phyloP scores from a whole-genome alignment of 2,113 vertebrate species.

The Pygathrix nemaeus region DNA sequence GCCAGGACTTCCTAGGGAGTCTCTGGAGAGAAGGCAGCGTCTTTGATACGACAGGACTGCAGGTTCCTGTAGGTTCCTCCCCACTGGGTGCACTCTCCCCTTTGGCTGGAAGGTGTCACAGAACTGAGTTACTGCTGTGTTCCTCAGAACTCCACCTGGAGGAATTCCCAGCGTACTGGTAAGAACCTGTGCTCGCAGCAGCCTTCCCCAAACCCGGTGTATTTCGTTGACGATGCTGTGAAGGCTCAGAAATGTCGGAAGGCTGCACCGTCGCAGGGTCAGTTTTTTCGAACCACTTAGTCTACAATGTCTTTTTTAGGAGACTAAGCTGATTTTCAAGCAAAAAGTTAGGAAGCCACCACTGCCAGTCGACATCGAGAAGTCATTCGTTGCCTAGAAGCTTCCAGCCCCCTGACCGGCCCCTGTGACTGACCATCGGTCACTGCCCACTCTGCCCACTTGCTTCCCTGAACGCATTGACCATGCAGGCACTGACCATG shows the following conservation, averaged over 20 bases:
- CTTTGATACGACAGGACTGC: accelerated
- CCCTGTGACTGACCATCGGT: neutral
- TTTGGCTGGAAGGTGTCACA: neutral
- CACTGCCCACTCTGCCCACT: neutral
- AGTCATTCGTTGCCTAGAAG: neutral
- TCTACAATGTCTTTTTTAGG: neutral
- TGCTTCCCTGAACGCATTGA: neutral
- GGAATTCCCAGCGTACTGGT: no score
- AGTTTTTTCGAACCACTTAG: neutral
- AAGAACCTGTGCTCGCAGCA: accelerated
- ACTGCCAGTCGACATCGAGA: neutral
- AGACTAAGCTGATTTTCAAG: neutral
- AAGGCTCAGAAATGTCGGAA: no score
- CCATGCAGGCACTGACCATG: neutral
- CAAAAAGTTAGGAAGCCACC: neutral
- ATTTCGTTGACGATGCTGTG: accelerated
- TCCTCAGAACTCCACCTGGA: neutral
- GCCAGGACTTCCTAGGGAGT: neutral
- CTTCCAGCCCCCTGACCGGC: neutral
- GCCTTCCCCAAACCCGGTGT: no score
- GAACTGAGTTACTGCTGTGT: no score
- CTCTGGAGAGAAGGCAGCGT: neutral
- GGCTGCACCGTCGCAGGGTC: accelerated
- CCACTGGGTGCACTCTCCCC: neutral
- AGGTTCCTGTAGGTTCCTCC: neutral